These are phyloP conservation scores for Ctenodactylus gundi DNA, from an alignment of 2,113 vertebrate species.

Conservation along the genomic window DNA sequence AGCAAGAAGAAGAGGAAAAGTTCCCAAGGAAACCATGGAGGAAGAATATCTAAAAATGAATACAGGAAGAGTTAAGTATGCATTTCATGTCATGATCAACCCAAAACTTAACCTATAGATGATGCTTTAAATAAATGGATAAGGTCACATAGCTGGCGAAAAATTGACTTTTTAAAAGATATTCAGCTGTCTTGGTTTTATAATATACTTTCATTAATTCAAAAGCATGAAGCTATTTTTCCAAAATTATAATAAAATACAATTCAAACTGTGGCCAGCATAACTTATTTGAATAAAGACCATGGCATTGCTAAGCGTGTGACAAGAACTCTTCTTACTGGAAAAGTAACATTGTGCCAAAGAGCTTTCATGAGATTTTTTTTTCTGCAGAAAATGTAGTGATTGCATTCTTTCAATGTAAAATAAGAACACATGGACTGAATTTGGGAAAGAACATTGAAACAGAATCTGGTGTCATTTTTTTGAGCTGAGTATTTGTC, in stretches of 20 bases:
- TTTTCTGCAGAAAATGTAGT: conserved; percentile 25
- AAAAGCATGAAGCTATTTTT: not conserved
- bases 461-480: not conserved
- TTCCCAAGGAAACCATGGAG: not conserved
- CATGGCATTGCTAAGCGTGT: not conserved
- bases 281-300: not conserved
- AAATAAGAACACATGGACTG: conserved; percentile 41
- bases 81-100: not conserved
- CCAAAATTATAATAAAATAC: not conserved
- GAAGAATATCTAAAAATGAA: not conserved
- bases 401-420: not conserved
- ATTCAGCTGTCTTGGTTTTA: not conserved
- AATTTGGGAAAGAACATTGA: not conserved
- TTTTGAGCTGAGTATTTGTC: not conserved
- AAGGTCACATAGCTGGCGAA: not conserved
- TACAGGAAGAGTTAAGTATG: not conserved
- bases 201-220: not conserved
- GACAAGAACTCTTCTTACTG: not conserved
- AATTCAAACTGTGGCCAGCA: not conserved
- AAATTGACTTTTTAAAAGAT: not conserved
- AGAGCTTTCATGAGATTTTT: not conserved
- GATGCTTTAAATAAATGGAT: rapidly evolving
- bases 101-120: not conserved
- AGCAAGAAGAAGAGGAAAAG: not conserved
- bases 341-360: not conserved